Evolutionary conservation across 2,888 invertebrate species (phyloP).

Genomic region (Meiosimyza decipiens): DNA sequence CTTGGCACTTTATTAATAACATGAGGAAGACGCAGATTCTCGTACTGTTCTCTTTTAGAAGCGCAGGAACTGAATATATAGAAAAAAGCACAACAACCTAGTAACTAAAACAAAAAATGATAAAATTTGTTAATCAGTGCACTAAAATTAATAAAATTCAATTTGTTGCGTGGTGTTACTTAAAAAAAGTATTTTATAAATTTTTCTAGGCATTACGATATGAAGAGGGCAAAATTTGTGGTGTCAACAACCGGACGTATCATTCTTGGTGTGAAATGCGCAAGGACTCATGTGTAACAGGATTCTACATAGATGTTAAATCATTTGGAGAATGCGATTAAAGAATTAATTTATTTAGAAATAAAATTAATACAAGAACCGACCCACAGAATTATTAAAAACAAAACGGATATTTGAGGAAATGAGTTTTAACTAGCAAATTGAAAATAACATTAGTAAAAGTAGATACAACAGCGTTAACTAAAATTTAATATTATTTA

Average conservation of each 20-base stretch:
- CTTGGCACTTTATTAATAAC: no score
- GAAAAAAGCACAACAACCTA: no score
- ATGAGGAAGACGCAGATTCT: no score
- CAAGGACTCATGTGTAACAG: conserved; percentile 79
- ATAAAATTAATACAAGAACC: conserved; percentile 14
- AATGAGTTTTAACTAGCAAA: conserved; percentile 15
- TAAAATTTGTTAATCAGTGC: no score
- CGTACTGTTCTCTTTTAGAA: no score
- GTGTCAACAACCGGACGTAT: conserved; percentile 80
- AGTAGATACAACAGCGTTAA: conserved; percentile 1
- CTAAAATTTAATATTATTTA: neutral
- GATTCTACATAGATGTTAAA: conserved; percentile 77
- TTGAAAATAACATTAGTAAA: conserved; percentile 21
- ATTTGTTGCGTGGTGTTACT: neutral
- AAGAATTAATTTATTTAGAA: conserved; percentile 35
- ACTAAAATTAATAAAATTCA: no score
- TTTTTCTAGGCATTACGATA: conserved; percentile 54
- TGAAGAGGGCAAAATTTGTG: conserved; percentile 72
- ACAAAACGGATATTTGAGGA: neutral
- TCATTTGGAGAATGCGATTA: conserved; percentile 73
- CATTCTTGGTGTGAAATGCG: conserved; percentile 83
- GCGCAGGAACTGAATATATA: no score
- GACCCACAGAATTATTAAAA: conserved; percentile 5
- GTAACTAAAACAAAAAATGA: no score
- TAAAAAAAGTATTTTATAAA: neutral